These are phyloP conservation scores for Ectemnius cavifrons DNA, from an alignment of 2,888 invertebrate species.

Conservation along the genomic window DNA sequence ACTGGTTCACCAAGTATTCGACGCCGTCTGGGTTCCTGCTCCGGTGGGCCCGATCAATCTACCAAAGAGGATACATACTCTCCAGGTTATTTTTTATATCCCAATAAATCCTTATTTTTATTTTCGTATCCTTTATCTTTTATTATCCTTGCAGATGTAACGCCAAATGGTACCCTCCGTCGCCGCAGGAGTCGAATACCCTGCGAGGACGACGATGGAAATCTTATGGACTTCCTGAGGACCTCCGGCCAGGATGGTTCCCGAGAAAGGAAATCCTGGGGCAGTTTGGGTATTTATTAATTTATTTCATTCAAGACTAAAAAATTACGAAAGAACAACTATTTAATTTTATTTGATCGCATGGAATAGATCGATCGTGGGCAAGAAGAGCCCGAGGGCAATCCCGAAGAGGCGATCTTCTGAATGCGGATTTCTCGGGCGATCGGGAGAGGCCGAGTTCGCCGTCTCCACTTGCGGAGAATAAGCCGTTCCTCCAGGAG, in stretches of 20 bases:
- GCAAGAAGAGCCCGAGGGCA: conserved; percentile 88
- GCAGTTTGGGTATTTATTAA: conserved; percentile 84
- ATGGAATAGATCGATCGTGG: conserved; percentile 89
- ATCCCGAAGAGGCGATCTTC: conserved; percentile 88
- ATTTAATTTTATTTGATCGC: neutral
- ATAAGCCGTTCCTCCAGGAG: conserved; percentile 79
- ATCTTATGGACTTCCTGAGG: conserved; percentile 91
- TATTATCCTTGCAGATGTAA: conserved; percentile 83
- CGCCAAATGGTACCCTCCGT: conserved; percentile 92
- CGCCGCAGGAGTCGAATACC: conserved; percentile 89
- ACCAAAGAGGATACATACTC: conserved; percentile 80
- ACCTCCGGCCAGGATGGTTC: conserved; percentile 87
- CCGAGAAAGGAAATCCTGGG: conserved; percentile 90
- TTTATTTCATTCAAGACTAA: neutral
- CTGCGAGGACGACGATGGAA: conserved; percentile 90
- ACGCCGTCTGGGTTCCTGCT: conserved; percentile 83
- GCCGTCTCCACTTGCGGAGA: conserved; percentile 83
- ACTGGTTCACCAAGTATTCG: conserved; percentile 85
- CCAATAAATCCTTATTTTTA: neutral
- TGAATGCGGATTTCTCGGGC: conserved; percentile 85
- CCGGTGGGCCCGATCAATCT: conserved; percentile 74
- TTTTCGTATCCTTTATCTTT: neutral
- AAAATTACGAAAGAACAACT: neutral
- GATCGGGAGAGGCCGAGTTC: conserved; percentile 87
- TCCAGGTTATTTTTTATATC: conserved; percentile 75